Conservation (phyloP, 2,888 invertebrate genomes). For the Latrodectus elegans region DNA sequence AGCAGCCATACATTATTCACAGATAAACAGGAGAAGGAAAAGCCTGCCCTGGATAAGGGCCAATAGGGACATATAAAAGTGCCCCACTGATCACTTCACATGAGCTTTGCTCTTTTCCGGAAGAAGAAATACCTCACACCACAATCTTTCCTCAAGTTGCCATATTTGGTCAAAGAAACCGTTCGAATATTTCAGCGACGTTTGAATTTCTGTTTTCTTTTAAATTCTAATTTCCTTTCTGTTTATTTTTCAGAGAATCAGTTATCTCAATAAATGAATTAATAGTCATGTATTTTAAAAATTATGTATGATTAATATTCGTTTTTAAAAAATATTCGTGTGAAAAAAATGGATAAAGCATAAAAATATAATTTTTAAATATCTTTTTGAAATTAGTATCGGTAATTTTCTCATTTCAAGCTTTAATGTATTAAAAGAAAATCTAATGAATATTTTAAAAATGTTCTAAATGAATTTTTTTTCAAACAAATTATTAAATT, state of each 20-base stretch:
- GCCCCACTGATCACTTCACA: background rate
- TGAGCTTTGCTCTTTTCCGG: background rate
- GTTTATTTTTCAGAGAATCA: background rate
- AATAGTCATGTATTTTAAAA: too few species aligned
- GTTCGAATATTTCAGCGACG: background rate
- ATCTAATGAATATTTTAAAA: too few species aligned
- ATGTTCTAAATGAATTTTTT: too few species aligned
- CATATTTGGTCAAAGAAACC: slow-evolving; percentile 12
- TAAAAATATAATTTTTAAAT: too few species aligned
- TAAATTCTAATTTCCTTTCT: background rate
- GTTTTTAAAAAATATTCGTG: too few species aligned
- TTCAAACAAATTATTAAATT: too few species aligned
- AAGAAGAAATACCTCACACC: background rate
- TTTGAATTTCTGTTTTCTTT: background rate
- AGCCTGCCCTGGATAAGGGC: slow-evolving; percentile 43
- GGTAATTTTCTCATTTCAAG: too few species aligned
- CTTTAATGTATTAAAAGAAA: too few species aligned
- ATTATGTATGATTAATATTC: too few species aligned
- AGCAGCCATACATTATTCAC: slow-evolving; percentile 56
- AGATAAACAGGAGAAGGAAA: slow-evolving; percentile 15
- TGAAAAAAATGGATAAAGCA: too few species aligned
- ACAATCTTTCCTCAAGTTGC: background rate
- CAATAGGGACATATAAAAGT: slow-evolving; percentile 38
- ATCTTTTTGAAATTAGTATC: too few species aligned
- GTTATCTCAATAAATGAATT: too few species aligned